Evolutionary conservation across 2,113 vertebrate genomes (phyloP), one percentile per base, ranked within the genome.

Genomic region (Centropristis striata): DNA sequence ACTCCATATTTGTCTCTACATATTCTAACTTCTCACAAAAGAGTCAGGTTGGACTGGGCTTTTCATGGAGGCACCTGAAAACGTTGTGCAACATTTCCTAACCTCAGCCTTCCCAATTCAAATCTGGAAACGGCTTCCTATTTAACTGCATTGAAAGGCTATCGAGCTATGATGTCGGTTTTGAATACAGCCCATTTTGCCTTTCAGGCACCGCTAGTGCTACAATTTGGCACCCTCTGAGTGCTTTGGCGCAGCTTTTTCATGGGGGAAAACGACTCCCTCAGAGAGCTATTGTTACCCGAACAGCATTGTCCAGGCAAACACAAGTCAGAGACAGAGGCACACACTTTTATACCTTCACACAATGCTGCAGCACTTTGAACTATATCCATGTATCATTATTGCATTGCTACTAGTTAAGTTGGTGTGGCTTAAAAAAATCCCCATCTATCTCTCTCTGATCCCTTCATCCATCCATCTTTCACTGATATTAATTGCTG

Each of bases 401-500:
- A 85, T 77, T 71, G 18, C 21, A 63, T 82, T 73, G 42, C 27
- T 63, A 37, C 60, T 20, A 47, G 72, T 73, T 36, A 61, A 28
- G 27, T 80, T 79, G n/a, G 23, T 68, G 36, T 44, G 14, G 42
- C 18, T 70, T 66, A 63, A 77, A 73, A 37, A 84, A 72, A 70
- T 69, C 78, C 64, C 65, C 55, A 71, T 70, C 74, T 60, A 36
- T 87, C 51, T 75, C 41, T 71, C 71, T 89, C 46, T 82, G 83
- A 88, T 87, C 79, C 66, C 27, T 81, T 61, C 65, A 73, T 70
- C 80, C 77, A 85, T 86, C 75, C 76, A 85, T 90, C 81, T 81
- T 83, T 84, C 37, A 58, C 60, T 74, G 83, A 69, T 93, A 84
- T 90, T 90, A 91, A 93, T 91, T 91, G 87, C 88, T 88, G 81